Conservation (phyloP, 2,797 vertebrate species). For the Aldrovandia affinis region DNA sequence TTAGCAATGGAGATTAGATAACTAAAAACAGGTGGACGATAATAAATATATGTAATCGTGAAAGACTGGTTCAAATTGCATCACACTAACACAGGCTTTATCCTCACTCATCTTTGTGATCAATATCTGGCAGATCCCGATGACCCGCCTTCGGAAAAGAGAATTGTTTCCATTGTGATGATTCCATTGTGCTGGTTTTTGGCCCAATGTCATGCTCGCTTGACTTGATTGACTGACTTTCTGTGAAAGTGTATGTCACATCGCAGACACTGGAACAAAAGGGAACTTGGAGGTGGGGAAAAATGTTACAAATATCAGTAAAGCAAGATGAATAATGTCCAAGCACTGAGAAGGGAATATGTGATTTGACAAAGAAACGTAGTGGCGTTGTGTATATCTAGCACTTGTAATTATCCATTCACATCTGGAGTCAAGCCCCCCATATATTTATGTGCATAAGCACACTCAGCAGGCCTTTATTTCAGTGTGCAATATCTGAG, state of each 20-base stretch:
- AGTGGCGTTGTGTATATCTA: background rate
- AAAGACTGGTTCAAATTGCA: background rate
- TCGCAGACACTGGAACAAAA: background rate
- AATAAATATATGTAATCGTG: background rate
- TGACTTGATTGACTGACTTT: constrained; percentile 25
- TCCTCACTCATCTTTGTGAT: background rate
- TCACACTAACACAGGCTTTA: background rate
- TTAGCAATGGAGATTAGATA: too few species aligned
- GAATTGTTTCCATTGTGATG: constrained; percentile 11
- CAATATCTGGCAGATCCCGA: constrained; percentile 6
- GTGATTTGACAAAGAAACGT: background rate
- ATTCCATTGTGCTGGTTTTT: constrained; percentile 33
- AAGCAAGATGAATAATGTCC: background rate
- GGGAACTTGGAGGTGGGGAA: background rate
- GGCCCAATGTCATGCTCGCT: constrained; percentile 38
- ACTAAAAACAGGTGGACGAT: background rate
- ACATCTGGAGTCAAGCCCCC: background rate
- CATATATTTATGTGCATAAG: background rate
- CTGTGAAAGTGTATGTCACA: background rate
- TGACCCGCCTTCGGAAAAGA: background rate
- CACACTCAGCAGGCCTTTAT: background rate
- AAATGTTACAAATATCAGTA: background rate
- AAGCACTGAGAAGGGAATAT: background rate
- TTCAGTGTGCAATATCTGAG: background rate
- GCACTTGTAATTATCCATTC: background rate